Evolutionary conservation across 2,888 invertebrate species (phyloP), one percentile per base, ranked within the genome.

Genomic region (Uropetala carovei): DNA sequence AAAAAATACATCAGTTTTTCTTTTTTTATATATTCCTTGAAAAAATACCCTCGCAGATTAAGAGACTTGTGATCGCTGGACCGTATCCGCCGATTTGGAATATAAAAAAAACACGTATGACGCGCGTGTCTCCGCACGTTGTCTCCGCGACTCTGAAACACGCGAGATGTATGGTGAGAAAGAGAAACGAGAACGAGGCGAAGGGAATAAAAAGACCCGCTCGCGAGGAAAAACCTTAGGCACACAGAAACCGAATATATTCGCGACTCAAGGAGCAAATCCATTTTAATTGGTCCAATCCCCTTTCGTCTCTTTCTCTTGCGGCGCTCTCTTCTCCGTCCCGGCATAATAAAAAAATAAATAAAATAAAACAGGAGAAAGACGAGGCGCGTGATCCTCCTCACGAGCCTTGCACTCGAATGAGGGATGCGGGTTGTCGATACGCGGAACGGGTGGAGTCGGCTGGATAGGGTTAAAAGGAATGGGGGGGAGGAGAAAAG

Each of bases 221-320:
- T 43, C 43, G 43, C 43, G 43, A 43, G 68, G 68, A 68, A 68
- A 43, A 68, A 18, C 68, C n/a, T 68, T n/a, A 68, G 22, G 68
- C 68, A 18, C 68, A 68, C 22, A 68, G n/a, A 18, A 5, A n/a
- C 16, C 68, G 68, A 68, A 68, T 68, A 68, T 68, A 68, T 68
- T 68, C 68, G 68, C 22, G 18, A 68, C n/a, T 22, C 68, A 22
- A n/a, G 68, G 18, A 68, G 22, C 68, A 68, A 68, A 68, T 68
- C 68, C 68, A 68, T 68, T 68, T 68, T 68, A 68, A 68, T 68
- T 68, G 68, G 68, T 68, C 68, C 68, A 68, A 68, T 68, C 68
- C n/a, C 43, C 43, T 43, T 68, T 68, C 68, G 7, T 18, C 68
- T 68, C 68, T n/a, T n/a, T 64, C 64, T 14, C 64, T 14, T 22